Evolutionary conservation across 2,888 invertebrate species (phyloP).

Genomic region (Lagria hirta): DNA sequence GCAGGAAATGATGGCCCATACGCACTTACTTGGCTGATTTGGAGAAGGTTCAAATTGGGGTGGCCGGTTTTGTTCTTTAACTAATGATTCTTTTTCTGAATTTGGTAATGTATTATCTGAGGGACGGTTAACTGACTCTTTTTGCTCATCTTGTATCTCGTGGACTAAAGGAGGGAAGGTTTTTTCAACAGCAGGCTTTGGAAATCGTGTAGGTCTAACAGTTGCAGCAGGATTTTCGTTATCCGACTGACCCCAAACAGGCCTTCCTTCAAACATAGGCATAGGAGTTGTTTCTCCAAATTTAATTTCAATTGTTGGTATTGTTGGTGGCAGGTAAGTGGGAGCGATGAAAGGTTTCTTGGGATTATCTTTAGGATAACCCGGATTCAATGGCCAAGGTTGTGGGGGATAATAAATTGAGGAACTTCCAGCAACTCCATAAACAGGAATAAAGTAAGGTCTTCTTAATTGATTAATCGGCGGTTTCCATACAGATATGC

Average conservation of each 20-base stretch:
- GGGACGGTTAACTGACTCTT: not conserved
- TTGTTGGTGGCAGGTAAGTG: conserved; percentile 41
- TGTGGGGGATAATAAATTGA: conserved; percentile 49
- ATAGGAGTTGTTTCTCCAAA: conserved; percentile 20
- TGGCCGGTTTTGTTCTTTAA: conserved; percentile 44
- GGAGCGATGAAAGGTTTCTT: conserved; percentile 29
- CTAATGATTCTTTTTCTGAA: conserved; percentile 42
- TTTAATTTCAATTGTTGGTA: conserved; percentile 17
- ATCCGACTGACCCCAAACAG: no score
- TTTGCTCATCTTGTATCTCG: conserved; percentile 25
- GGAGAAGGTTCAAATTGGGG: conserved; percentile 32
- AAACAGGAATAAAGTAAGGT: conserved; percentile 50
- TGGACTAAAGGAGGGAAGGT: conserved; percentile 37
- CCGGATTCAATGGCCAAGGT: conserved; percentile 38
- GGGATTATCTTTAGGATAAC: conserved; percentile 41
- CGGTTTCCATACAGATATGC: conserved; percentile 40
- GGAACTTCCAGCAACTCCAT: conserved; percentile 39
- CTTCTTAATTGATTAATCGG: conserved; percentile 40
- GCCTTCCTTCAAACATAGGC: conserved; percentile 36
- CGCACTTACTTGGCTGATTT: conserved; percentile 62
- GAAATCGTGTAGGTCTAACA: no score
- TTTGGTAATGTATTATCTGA: conserved; percentile 32
- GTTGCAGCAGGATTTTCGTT: no score
- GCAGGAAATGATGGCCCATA: conserved; percentile 76
- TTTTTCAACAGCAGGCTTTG: no score